Conservation (phyloP, 2,113 vertebrate species). For the Mugil cephalus region DNA sequence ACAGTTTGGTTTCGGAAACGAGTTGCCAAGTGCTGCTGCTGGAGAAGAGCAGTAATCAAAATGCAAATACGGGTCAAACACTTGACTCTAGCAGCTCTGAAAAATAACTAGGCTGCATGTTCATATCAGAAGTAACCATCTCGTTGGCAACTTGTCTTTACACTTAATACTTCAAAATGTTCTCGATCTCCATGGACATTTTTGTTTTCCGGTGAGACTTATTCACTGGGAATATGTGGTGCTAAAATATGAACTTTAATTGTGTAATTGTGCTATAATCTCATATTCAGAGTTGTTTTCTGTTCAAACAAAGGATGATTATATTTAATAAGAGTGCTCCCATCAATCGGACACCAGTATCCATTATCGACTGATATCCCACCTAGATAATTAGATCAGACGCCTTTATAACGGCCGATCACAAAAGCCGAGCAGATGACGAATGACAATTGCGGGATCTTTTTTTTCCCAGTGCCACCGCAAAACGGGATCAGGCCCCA, state of each 20-base stretch:
- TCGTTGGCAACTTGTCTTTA: background rate
- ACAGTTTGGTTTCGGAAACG: constrained; percentile 12
- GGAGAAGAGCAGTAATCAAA: constrained; percentile 30
- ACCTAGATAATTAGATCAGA: too few relatives aligned
- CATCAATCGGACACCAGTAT: too few relatives aligned
- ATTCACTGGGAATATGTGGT: constrained; percentile 13
- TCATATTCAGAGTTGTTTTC: constrained; percentile 8
- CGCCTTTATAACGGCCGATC: too few relatives aligned
- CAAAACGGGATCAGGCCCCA: too few relatives aligned
- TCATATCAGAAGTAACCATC: background rate
- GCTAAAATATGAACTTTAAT: constrained; percentile 45
- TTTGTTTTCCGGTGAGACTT: constrained; percentile 34
- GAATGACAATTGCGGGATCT: too few relatives aligned
- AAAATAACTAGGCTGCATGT: background rate
- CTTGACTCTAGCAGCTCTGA: constrained; percentile 8
- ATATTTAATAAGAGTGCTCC: too few relatives aligned
- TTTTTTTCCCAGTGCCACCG: too few relatives aligned
- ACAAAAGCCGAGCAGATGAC: too few relatives aligned
- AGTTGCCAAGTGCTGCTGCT: constrained; percentile 9
- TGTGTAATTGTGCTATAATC: constrained; percentile 44
- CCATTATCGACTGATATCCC: too few relatives aligned
- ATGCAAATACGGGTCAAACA: constrained; percentile 49
- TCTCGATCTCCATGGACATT: too few relatives aligned
- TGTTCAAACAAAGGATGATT: background rate
- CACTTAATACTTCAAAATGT: background rate